A percentile compares a stretch with the other conserved stretches of the same genome.
Evolutionary conservation across 2,888 invertebrate species (phyloP).

Genomic region (Erebia ligea): DNA sequence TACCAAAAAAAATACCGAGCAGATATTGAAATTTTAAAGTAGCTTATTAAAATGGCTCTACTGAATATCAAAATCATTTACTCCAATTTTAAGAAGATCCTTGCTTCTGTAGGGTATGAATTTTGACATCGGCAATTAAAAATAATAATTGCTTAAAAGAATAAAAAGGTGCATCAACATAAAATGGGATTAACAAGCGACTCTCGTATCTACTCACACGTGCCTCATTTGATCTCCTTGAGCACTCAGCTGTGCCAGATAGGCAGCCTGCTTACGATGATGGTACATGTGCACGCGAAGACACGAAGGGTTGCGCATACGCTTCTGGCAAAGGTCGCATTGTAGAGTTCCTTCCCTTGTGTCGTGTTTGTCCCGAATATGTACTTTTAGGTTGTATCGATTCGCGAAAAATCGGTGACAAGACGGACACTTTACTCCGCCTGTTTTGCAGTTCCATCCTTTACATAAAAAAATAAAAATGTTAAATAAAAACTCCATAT

Average conservation of each 20-base stretch:
- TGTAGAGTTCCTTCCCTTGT: constrained; percentile 86
- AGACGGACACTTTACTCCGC: constrained; percentile 85
- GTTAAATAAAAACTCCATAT: constrained; percentile 13
- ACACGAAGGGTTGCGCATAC: constrained; percentile 85
- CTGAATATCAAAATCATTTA: too few species aligned
- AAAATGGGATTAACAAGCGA: constrained; percentile 16
- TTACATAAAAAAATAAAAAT: constrained; percentile 30
- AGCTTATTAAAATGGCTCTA: too few species aligned
- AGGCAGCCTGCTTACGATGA: constrained; percentile 84
- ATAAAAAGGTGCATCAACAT: constrained; percentile 12
- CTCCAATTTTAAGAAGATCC: not conserved
- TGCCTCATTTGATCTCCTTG: constrained; percentile 63
- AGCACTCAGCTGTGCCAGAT: constrained; percentile 67
- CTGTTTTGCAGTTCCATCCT: constrained; percentile 78
- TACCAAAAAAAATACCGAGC: too few species aligned
- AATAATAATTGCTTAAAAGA: not conserved
- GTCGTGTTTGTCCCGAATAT: constrained; percentile 88
- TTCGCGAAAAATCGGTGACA: constrained; percentile 86
- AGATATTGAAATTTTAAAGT: too few species aligned
- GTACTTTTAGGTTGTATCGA: constrained; percentile 88
- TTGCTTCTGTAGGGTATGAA: not conserved
- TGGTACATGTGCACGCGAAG: constrained; percentile 86
- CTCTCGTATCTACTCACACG: constrained; percentile 50
- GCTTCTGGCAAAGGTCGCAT: constrained; percentile 87
- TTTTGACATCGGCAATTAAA: not conserved